A percentile compares a stretch with the other conserved stretches of the same genome.
Evolutionary conservation across 2,113 vertebrate genomes (phyloP).

Genomic region (Fregata magnificens): DNA sequence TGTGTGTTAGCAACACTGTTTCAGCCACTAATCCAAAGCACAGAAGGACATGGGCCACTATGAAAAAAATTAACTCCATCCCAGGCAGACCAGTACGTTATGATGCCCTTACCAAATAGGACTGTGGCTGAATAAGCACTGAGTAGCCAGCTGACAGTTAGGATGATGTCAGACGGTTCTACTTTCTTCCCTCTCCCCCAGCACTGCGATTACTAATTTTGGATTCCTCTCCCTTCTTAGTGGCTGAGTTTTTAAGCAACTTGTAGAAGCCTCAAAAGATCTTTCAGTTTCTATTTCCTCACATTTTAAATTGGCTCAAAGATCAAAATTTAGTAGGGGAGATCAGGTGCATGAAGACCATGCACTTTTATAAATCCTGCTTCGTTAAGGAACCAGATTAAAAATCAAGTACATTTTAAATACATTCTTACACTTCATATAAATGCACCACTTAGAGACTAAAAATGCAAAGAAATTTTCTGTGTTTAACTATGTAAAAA

Average conservation of each 20-base stretch:
- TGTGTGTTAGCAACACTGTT: not conserved
- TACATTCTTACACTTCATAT: not conserved
- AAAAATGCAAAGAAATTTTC: not conserved
- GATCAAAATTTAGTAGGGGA: not conserved
- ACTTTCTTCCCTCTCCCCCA: not conserved
- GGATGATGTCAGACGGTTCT: not conserved
- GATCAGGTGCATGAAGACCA: not conserved
- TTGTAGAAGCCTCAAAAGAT: not conserved
- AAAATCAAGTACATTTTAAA: not conserved
- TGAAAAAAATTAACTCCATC: not conserved
- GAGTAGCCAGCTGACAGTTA: not conserved
- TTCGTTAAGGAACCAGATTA: not conserved
- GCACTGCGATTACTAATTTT: not conserved
- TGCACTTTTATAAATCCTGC: not conserved
- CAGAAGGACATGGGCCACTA: not conserved
- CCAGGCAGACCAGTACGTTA: not conserved
- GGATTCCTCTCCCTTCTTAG: not conserved
- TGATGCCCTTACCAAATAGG: accelerated
- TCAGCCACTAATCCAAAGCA: not conserved
- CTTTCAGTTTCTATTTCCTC: not conserved
- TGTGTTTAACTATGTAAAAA: not conserved
- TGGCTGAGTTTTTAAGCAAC: not conserved
- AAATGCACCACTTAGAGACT: not conserved
- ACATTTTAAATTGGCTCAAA: not conserved
- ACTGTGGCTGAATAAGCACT: not conserved